These are phyloP conservation scores for Phylloscopus trochilus DNA, from an alignment of 2,113 vertebrate species.

Conservation along the genomic window DNA sequence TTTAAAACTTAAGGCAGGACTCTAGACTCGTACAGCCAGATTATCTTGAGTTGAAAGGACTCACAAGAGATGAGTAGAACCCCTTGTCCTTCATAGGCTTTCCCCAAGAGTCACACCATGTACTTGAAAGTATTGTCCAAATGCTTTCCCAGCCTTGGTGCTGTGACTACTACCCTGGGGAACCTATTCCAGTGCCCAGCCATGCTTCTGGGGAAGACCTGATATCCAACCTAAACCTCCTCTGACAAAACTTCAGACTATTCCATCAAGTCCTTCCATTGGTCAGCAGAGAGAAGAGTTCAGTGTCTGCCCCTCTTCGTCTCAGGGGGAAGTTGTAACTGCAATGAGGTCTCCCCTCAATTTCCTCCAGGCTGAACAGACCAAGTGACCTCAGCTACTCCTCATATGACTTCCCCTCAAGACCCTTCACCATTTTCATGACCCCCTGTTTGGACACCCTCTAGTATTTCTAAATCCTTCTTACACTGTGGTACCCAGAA, in stretches of 20 bases:
- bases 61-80: not conserved
- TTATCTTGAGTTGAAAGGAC: not conserved
- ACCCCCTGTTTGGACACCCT: accelerated
- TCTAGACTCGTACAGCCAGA: not conserved
- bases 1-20: not conserved
- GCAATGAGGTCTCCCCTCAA: not conserved
- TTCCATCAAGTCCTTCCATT: not conserved
- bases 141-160: not conserved
- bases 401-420: accelerated
- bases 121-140: not conserved
- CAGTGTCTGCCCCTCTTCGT: not conserved
- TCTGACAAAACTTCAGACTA: not conserved
- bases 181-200: not conserved
- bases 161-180: not conserved
- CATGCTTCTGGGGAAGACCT: not conserved
- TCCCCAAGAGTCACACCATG: not conserved
- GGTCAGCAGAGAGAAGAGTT: not conserved
- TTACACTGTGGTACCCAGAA: accelerated
- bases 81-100: no score
- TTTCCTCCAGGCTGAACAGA: not conserved
- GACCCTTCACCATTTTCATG: not conserved
- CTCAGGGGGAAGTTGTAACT: accelerated
- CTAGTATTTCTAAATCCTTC: not conserved
- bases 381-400: not conserved
- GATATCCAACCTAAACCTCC: no score